These are phyloP conservation scores for Gryllus longicercus DNA, from an alignment of 2,888 invertebrate species.

Conservation along the genomic window DNA sequence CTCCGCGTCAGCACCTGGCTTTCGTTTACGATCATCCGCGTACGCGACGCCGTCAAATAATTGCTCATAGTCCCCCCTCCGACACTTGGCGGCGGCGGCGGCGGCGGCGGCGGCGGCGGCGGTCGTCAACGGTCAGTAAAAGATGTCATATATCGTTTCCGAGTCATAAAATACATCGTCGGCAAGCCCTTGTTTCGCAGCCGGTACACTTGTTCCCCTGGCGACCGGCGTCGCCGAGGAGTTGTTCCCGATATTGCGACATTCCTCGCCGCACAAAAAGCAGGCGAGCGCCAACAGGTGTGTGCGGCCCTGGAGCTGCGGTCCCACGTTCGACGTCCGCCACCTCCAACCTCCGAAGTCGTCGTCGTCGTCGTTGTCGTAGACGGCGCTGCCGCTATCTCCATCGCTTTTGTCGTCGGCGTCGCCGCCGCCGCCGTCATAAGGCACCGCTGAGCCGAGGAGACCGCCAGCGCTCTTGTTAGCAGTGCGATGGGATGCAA, in stretches of 20 bases:
- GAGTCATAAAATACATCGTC: too few species aligned
- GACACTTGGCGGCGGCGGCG: too few species aligned
- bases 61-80: too few species aligned
- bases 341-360: too few species aligned
- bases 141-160: too few species aligned
- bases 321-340: neutral
- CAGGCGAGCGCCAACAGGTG: neutral
- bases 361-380: too few species aligned
- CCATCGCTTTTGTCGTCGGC: neutral
- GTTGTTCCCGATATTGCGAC: constrained; percentile 11
- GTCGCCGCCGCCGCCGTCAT: neutral
- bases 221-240: neutral
- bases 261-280: constrained; percentile 7
- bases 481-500: neutral
- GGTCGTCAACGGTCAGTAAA: too few species aligned
- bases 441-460: neutral
- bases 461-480: neutral
- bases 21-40: too few species aligned
- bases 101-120: too few species aligned
- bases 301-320: neutral
- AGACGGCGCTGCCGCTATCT: neutral
- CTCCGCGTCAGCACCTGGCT: too few species aligned
- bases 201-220: neutral
- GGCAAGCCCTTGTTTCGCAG: too few species aligned
- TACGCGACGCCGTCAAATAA: too few species aligned